phyloP scores from a whole-genome alignment of 1,140 invertebrate genomes.

The Neelides sp. region DNA sequence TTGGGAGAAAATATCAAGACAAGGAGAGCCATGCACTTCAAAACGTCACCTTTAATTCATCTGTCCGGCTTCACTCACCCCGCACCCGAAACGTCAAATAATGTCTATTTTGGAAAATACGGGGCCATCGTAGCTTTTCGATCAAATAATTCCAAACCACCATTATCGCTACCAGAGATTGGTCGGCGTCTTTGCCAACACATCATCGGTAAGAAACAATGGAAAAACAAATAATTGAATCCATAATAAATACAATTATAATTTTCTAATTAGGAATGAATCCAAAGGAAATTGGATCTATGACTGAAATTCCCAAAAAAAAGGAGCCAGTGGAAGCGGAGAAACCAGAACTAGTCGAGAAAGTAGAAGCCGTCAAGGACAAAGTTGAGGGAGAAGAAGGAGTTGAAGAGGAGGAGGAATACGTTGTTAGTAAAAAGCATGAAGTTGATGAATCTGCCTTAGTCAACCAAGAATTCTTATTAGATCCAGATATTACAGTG shows the following conservation, averaged over 20 bases:
- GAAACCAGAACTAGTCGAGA: conserved; percentile 31
- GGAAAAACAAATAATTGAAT: conserved; percentile 1
- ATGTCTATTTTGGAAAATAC: conserved; percentile 55
- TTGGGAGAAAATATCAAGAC: conserved; percentile 81
- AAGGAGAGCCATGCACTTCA: conserved; percentile 58
- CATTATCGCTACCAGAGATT: conserved; percentile 41
- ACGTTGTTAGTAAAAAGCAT: not conserved
- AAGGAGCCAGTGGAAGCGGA: conserved; percentile 52
- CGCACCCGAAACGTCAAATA: conserved; percentile 35
- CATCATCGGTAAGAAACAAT: conserved; percentile 52
- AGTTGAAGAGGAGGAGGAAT: conserved; percentile 27
- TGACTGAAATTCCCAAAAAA: conserved; percentile 34
- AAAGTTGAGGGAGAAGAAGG: conserved; percentile 18
- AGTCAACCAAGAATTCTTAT: conserved; percentile 74
- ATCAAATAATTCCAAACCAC: conserved; percentile 25
- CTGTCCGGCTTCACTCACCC: conserved; percentile 63
- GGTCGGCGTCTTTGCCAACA: conserved; percentile 73
- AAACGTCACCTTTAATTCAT: conserved; percentile 31
- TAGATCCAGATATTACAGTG: conserved; percentile 59
- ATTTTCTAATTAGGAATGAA: conserved; percentile 52
- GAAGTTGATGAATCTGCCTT: conserved; percentile 40
- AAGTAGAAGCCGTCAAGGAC: not conserved
- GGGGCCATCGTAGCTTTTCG: conserved; percentile 62
- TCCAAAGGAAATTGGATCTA: conserved; percentile 59
- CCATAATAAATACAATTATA: not conserved